Percentiles rank a stretch among this genome's conserved stretches.
phyloP scores from a whole-genome alignment of 2,888 invertebrate genomes.

The Leptodirus hochenwartii region DNA sequence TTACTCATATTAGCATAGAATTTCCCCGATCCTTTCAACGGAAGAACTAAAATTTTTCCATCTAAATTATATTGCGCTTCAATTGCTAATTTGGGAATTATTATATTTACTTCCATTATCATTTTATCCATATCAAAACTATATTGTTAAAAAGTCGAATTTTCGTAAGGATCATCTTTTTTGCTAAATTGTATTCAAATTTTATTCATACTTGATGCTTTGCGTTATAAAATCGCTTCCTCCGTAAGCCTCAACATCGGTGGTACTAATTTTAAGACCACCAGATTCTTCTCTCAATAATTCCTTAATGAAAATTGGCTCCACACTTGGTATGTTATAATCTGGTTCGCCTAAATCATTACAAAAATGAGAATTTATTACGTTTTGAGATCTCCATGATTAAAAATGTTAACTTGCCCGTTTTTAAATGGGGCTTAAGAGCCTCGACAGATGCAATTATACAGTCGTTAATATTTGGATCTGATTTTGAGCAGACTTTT shows the following conservation, averaged over 20 bases:
- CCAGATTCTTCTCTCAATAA: slow-evolving; percentile 28
- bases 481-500: slow-evolving; percentile 31
- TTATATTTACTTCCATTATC: slow-evolving; percentile 26
- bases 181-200: slow-evolving; percentile 1
- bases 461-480: slow-evolving; percentile 31
- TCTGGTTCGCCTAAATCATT: slow-evolving; percentile 28
- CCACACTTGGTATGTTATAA: slow-evolving; percentile 34
- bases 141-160: slow-evolving; percentile 4
- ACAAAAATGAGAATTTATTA: not conserved
- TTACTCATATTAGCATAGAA: slow-evolving; percentile 34
- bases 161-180: slow-evolving; percentile 2
- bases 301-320: slow-evolving; percentile 33
- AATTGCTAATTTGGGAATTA: slow-evolving; percentile 31
- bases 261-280: slow-evolving; percentile 27
- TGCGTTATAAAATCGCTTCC: slow-evolving; percentile 32
- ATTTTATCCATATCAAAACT: slow-evolving; percentile 25
- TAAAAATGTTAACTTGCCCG: slow-evolving; percentile 20
- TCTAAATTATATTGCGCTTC: slow-evolving; percentile 33
- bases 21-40: slow-evolving; percentile 33
- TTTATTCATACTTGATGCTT: slow-evolving; percentile 25
- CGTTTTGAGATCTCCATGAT: not conserved
- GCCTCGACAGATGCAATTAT: slow-evolving; percentile 28
- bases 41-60: slow-evolving; percentile 32
- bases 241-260: slow-evolving; percentile 31
- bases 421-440: slow-evolving; percentile 29